Conservation (phyloP, 2,797 vertebrate species). For the Tarsius wallacei region DNA sequence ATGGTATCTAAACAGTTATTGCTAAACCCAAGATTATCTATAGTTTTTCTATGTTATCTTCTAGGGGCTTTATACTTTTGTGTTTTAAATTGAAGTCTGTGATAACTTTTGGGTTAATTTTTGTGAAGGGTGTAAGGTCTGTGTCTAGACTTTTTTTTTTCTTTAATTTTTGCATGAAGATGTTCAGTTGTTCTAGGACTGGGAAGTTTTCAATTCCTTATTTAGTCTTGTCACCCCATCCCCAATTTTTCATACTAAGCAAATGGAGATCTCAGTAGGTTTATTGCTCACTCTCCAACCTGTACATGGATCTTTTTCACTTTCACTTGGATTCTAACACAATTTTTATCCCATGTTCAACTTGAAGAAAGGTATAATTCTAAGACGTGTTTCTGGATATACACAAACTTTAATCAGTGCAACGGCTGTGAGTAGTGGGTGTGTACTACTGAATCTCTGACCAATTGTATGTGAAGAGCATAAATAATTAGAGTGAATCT, state of each 20-base stretch:
- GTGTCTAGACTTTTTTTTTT: neutral
- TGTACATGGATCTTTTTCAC: neutral
- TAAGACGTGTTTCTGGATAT: neutral
- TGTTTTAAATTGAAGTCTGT: neutral
- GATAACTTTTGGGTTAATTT: neutral
- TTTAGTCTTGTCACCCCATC: neutral
- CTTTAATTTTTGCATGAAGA: neutral
- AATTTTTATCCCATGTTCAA: neutral
- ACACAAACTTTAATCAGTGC: neutral
- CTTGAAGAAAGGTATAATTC: neutral
- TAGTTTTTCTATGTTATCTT: neutral
- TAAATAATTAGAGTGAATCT: neutral
- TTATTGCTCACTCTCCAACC: neutral
- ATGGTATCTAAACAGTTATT: neutral
- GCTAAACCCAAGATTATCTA: neutral
- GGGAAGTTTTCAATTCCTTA: neutral
- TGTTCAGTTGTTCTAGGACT: neutral
- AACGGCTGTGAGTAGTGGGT: neutral
- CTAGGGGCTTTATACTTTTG: neutral
- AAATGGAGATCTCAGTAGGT: neutral
- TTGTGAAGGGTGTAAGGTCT: neutral
- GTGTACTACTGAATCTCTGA: neutral
- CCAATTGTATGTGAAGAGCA: neutral
- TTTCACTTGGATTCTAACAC: neutral
- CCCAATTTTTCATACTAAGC: neutral